Evolutionary conservation across 2,888 invertebrate species (phyloP).

Genomic region (Cactoblastis cactorum): DNA sequence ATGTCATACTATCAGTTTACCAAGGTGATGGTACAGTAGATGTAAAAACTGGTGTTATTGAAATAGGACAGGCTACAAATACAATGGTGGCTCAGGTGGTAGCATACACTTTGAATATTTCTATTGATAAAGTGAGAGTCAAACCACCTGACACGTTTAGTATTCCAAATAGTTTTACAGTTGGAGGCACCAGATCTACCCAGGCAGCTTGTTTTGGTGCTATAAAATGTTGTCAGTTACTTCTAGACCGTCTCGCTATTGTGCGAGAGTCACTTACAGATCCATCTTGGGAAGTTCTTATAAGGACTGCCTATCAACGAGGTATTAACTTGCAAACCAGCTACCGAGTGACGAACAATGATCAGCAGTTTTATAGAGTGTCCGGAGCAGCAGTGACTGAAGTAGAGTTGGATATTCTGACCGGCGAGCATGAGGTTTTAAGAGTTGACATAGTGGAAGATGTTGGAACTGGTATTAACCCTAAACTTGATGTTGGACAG

Average conservation of each 20-base stretch:
- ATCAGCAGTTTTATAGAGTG: slow-evolving; percentile 68
- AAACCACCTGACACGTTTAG: slow-evolving; percentile 81
- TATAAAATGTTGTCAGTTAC: slow-evolving; percentile 72
- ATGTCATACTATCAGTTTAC: slow-evolving; percentile 83
- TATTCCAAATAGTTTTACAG: slow-evolving; percentile 81
- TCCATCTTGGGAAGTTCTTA: slow-evolving; percentile 73
- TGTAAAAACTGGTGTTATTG: slow-evolving; percentile 85
- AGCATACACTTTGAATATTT: slow-evolving; percentile 83
- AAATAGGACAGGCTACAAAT: slow-evolving; percentile 90
- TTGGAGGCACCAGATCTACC: slow-evolving; percentile 81
- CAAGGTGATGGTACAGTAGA: slow-evolving; percentile 85
- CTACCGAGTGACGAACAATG: slow-evolving; percentile 42
- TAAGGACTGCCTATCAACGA: slow-evolving; percentile 61
- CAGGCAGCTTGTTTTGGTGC: slow-evolving; percentile 44
- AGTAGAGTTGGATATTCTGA: slow-evolving; percentile 87
- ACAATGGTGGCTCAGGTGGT: slow-evolving; percentile 84
- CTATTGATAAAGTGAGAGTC: slow-evolving; percentile 81
- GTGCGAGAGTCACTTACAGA: slow-evolving; percentile 55
- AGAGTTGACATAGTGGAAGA: slow-evolving; percentile 86
- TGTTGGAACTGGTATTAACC: slow-evolving; percentile 83
- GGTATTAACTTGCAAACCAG: slow-evolving; percentile 57
- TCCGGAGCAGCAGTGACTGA: slow-evolving; percentile 81
- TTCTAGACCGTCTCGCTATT: slow-evolving; percentile 66
- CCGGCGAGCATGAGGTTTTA: slow-evolving; percentile 82
- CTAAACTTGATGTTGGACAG: slow-evolving; percentile 85